Conservation (phyloP, 1,140 invertebrate genomes). For the Rhopalosiphum padi region DNA sequence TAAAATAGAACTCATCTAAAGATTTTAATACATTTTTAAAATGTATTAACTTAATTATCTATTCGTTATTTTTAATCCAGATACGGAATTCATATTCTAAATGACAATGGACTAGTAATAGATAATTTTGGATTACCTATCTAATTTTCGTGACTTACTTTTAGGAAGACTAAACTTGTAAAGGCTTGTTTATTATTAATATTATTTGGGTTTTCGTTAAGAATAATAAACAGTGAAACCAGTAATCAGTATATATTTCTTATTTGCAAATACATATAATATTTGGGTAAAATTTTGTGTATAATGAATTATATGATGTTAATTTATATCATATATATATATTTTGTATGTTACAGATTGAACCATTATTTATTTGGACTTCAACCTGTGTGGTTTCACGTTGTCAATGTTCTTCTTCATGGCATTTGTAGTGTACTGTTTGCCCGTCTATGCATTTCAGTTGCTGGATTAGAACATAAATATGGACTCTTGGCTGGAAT, state of each 20-base stretch:
- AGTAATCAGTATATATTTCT: not conserved
- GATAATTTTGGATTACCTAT: not conserved
- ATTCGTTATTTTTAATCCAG: too few species aligned
- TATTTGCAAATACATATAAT: not conserved
- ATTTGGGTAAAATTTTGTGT: not conserved
- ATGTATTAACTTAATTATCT: too few species aligned
- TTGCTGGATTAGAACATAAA: slow-evolving; percentile 71
- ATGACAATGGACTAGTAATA: not conserved
- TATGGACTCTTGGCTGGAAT: slow-evolving; percentile 74
- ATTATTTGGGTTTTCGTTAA: not conserved
- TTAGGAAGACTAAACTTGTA: not conserved
- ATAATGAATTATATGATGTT: not conserved
- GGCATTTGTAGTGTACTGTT: slow-evolving; percentile 75
- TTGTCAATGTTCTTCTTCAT: slow-evolving; percentile 77
- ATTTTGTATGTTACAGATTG: slow-evolving; percentile 66
- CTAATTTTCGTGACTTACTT: too few species aligned
- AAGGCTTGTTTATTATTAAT: not conserved
- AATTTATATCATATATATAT: not conserved
- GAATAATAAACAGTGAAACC: not conserved
- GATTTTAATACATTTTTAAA: not conserved
- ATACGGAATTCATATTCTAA: not conserved
- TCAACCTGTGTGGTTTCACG: slow-evolving; percentile 76
- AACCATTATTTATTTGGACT: slow-evolving; percentile 76
- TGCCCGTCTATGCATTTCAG: slow-evolving; percentile 71
- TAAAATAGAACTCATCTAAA: not conserved